Percentiles rank a stretch among this genome's conserved stretches.
Conservation (phyloP, 2,888 invertebrate species). For the Papilio gigon region DNA sequence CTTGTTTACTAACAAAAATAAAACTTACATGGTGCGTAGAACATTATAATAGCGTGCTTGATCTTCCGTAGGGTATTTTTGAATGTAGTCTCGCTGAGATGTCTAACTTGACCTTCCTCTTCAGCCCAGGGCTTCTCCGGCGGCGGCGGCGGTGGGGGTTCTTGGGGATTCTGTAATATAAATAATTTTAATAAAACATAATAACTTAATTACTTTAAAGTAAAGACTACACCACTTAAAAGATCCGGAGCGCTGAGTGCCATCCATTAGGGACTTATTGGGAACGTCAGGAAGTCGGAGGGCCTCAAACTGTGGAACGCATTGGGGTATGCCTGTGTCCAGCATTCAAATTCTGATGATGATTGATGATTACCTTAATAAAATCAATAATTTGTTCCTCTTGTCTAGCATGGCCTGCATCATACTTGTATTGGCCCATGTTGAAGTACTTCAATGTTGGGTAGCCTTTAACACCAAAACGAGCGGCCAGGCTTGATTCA, state of each 20-base stretch:
- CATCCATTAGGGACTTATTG: too few relatives aligned
- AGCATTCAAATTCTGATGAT: too few relatives aligned
- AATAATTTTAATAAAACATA: too few relatives aligned
- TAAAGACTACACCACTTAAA: too few relatives aligned
- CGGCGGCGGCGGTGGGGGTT: slow-evolving; percentile 92
- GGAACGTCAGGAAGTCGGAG: too few relatives aligned
- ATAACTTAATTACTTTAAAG: too few relatives aligned
- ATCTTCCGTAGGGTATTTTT: slow-evolving; percentile 89
- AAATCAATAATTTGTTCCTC: slow-evolving; percentile 90
- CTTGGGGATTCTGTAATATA: slow-evolving; percentile 84
- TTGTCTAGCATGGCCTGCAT: slow-evolving; percentile 89
- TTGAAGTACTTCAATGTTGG: slow-evolving; percentile 91
- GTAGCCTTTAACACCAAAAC: slow-evolving; percentile 89
- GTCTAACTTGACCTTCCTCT: slow-evolving; percentile 88
- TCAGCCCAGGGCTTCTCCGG: slow-evolving; percentile 92
- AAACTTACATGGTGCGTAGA: slow-evolving; percentile 94
- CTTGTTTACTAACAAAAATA: too few relatives aligned
- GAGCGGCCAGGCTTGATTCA: slow-evolving; percentile 85
- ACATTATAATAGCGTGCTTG: slow-evolving; percentile 94
- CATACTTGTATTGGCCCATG: slow-evolving; percentile 89
- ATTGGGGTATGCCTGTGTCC: too few relatives aligned
- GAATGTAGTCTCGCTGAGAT: slow-evolving; percentile 88
- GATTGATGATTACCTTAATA: slow-evolving; percentile 88
- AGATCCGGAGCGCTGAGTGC: too few relatives aligned
- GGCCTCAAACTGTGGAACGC: too few relatives aligned